Base-by-base conservation (phyloP, 2,888 invertebrate genomes). In the Malachius bipustulatus region DNA sequence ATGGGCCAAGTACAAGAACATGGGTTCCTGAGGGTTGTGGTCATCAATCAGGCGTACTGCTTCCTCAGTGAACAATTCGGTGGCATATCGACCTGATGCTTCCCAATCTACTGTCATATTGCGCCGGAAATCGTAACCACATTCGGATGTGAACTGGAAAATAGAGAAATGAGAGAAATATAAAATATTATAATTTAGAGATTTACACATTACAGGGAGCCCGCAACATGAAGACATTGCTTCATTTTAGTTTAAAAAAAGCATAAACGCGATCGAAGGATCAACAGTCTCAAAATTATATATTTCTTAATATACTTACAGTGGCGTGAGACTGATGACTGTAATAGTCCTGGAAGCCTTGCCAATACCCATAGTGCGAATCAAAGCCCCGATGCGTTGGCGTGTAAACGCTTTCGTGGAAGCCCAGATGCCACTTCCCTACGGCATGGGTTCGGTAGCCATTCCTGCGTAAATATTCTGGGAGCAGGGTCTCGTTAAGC, bases 381-480 rank as follows among this genome's bases (percentile, higher is more conserved):
- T 84, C 77, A 52, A 84, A 93, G 3, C 88, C 88, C 35, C 87
- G 69, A 35, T 67, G 69, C 2, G 73, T 73, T 0, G 87, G 88
- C 2, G 82, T 72, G 55, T 74, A 84, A 46, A 75, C 75, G 34
- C 69, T 66, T 35, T 69, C 67, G 42, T 75, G 78, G 66, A 78
- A 84, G 2, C 91, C 91, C 38, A 91, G 70, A 57, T 84, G 82
- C 87, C 87, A 87, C 65, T 88, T 88, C 9, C 88, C 88, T 9
- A 88, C 71, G 24, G 82, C 75, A 55, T 82, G 78, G 0, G 83
- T 83, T 13, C 63, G 60, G 57, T 87, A 89, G 4, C 84, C 84
- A 35, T 66, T 60, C 14, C 65, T 65, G 50, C 69, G 69, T 33
- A 88, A 63, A 59, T 80, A 75, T 60, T 75, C 63, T 0, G 74